These are phyloP conservation scores for Spodoptera littoralis DNA, from an alignment of 2,888 invertebrate genomes.

Conservation along the genomic window DNA sequence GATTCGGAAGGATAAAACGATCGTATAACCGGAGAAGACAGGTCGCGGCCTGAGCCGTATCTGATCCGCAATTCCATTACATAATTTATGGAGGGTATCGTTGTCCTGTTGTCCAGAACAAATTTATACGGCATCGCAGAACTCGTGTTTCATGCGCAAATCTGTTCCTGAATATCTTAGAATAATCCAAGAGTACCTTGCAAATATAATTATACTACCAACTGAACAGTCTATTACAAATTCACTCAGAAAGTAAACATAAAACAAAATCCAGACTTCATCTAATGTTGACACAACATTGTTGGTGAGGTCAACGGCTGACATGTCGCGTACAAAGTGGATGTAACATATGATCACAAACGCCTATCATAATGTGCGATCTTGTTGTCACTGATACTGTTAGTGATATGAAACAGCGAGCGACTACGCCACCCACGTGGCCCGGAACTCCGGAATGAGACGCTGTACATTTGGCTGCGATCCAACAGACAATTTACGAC, in stretches of 20 bases:
- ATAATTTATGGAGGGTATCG: slow-evolving; percentile 71
- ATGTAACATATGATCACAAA: slow-evolving; percentile 48
- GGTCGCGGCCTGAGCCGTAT: slow-evolving; percentile 62
- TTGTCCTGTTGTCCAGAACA: slow-evolving; percentile 32
- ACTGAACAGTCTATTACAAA: slow-evolving; percentile 14
- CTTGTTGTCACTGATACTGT: slow-evolving; percentile 69
- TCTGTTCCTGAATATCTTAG: slow-evolving; percentile 42
- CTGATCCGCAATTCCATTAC: slow-evolving; percentile 68
- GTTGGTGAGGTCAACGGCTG: slow-evolving; percentile 40
- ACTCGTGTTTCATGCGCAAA: slow-evolving; percentile 51
- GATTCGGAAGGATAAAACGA: slow-evolving; percentile 61
- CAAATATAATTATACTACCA: slow-evolving; percentile 18
- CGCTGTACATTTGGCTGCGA: slow-evolving; percentile 72
- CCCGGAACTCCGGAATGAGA: slow-evolving; percentile 65
- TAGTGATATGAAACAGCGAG: slow-evolving; percentile 58
- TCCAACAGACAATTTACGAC: slow-evolving; percentile 81
- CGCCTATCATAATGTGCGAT: slow-evolving; percentile 62
- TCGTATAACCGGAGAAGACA: slow-evolving; percentile 64
- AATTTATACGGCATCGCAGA: slow-evolving; percentile 42
- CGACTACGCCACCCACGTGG: slow-evolving; percentile 72
- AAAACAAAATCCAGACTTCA: slow-evolving; percentile 11
- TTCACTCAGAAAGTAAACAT: slow-evolving; percentile 20
- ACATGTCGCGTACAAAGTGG: slow-evolving; percentile 29
- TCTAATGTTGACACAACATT: slow-evolving; percentile 28
- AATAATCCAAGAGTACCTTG: slow-evolving; percentile 40